Evolutionary conservation across 2,888 invertebrate genomes (phyloP), one percentile per base, ranked within the genome.

Genomic region (Spodoptera exigua): DNA sequence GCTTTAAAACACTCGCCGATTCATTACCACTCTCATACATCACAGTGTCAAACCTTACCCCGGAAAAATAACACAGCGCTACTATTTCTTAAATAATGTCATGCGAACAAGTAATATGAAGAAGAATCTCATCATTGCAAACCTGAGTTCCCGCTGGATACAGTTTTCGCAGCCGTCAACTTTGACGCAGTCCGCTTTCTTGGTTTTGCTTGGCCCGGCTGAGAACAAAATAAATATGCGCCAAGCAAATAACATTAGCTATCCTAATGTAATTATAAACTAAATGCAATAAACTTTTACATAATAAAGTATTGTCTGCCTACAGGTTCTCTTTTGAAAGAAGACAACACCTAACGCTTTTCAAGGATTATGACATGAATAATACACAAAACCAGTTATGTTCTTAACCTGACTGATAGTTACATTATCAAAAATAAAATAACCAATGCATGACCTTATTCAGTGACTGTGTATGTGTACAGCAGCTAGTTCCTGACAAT

Each of bases 211-310:
- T 78, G 90, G 85, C 75, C 86, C 88, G 77, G 86, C 93, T 93
- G 92, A 82, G 90, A 91, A 92, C 92, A 93, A 86, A 89, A 87
- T 83, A 81, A 87, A 91, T 82, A 79, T 88, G 85, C 91, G 91
- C 92, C 81, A 84, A 90, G 92, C 93, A 83, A 86, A 83, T 85
- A 80, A 80, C 81, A 83, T 84, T 85, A 85, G 82, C 84, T 64
- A 66, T 73, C 58, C 73, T 66, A 74, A 60, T 27, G 61, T 21
- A 14, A 47, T 59, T 11, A 54, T 18, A 58, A 71, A 41, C 44
- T 45, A 41, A 45, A 41, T 64, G 27, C 66, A 64, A 27, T 18
- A 10, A 56, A 46, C 32, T 37, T 40, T 68, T 45, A 34, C 4
- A 68, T 39, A 41, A 18, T 61, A 45, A 51, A 51, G 16, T 27